Evolutionary conservation across 53 echinoderm and acorn worm genomes (phyloP).

Genomic region (Mesocentrotus franciscanus): DNA sequence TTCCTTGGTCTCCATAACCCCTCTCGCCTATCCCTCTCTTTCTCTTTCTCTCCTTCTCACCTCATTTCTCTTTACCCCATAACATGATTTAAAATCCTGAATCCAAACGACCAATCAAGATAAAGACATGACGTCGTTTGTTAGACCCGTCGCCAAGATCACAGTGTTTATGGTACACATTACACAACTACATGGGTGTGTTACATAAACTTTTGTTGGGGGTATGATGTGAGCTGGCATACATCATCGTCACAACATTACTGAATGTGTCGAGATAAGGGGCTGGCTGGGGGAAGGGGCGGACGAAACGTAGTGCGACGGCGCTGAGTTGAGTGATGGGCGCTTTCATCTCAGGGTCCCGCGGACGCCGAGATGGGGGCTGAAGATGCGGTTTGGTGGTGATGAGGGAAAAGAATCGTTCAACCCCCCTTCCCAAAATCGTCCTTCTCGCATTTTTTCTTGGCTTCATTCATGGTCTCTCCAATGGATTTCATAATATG

Average conservation of each 20-base stretch:
- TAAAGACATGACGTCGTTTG: neutral
- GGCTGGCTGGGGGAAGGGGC: slow-evolving; percentile 35
- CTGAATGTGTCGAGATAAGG: slow-evolving; percentile 26
- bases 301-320: slow-evolving; percentile 21
- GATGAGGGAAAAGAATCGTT: neutral
- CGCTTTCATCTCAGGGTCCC: neutral
- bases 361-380: slow-evolving; percentile 22
- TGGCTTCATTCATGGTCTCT: neutral
- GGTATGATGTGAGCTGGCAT: neutral
- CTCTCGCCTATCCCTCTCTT: too few relatives aligned
- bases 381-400: slow-evolving; percentile 26
- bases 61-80: neutral
- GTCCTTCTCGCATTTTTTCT: neutral
- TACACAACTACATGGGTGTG: neutral
- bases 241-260: slow-evolving; percentile 50
- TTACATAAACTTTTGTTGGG: neutral
- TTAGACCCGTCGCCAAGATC: too few relatives aligned
- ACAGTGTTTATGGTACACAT: neutral
- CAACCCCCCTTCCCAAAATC: neutral
- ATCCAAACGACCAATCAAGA: neutral
- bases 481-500: neutral
- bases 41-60: neutral
- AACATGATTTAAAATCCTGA: neutral
- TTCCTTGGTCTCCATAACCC: too few relatives aligned
- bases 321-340: slow-evolving; percentile 37